Percentiles rank a stretch among this genome's conserved stretches.
These are phyloP conservation scores for Schizotus pectinicornis DNA, from an alignment of 2,888 invertebrate genomes.

Conservation along the genomic window DNA sequence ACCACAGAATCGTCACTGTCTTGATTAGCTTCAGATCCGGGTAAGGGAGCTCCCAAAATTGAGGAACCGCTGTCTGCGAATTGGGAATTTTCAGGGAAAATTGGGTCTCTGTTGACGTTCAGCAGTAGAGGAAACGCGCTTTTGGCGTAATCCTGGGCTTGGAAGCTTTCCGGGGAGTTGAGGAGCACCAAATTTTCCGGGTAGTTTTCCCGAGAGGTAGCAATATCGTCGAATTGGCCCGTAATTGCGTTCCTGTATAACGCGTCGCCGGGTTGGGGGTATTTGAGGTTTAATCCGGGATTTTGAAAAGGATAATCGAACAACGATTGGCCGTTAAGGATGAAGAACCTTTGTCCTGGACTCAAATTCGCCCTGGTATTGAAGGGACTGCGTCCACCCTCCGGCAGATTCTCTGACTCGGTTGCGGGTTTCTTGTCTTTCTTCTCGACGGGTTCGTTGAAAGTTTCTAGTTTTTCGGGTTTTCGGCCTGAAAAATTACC, in stretches of 20 bases:
- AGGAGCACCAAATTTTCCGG: constrained; percentile 39
- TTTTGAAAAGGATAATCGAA: constrained; percentile 38
- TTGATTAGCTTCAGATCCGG: no score
- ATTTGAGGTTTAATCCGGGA: constrained; percentile 20
- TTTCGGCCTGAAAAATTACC: constrained; percentile 1
- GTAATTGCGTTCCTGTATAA: constrained; percentile 39
- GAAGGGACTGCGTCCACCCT: constrained; percentile 39
- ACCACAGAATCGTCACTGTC: no score
- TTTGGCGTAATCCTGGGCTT: constrained; percentile 24
- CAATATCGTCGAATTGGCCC: constrained; percentile 35
- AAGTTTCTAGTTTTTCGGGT: constrained; percentile 55
- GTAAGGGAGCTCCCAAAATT: neutral
- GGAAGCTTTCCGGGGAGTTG: constrained; percentile 35
- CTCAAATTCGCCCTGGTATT: constrained; percentile 39
- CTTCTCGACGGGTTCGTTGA: constrained; percentile 45
- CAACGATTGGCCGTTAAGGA: constrained; percentile 63
- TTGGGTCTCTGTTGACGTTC: neutral
- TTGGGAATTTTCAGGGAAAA: no score
- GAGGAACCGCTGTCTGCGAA: no score
- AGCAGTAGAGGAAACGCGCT: constrained; percentile 18
- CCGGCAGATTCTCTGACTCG: constrained; percentile 43
- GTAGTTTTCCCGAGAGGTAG: constrained; percentile 17
- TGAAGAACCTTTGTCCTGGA: constrained; percentile 64
- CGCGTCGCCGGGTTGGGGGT: constrained; percentile 26
- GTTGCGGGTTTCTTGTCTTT: constrained; percentile 33